phyloP scores from a whole-genome alignment of 2,113 vertebrate genomes.

The Penelope pileata region DNA sequence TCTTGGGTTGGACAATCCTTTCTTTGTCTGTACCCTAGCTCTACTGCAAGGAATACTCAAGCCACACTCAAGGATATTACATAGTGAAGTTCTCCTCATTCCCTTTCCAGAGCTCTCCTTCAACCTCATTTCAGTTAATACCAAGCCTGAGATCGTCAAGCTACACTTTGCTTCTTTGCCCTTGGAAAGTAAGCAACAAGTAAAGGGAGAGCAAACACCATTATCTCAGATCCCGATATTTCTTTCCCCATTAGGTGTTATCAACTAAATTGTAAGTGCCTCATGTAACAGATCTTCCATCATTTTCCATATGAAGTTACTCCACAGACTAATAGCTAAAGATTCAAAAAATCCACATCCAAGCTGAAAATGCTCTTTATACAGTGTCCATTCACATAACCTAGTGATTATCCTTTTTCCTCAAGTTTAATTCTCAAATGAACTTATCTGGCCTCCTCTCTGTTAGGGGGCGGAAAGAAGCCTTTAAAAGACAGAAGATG shows the following conservation, averaged over 20 bases:
- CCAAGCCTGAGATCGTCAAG: background rate
- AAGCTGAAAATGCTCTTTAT: background rate
- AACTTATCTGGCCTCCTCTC: background rate
- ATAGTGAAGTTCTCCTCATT: background rate
- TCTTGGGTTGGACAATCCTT: background rate
- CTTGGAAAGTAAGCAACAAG: background rate
- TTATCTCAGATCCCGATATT: background rate
- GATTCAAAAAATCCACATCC: background rate
- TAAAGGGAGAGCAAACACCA: background rate
- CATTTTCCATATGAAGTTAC: background rate
- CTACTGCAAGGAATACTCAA: background rate
- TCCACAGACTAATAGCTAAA: background rate
- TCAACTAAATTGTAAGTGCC: background rate
- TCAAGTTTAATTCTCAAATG: constrained; percentile 16
- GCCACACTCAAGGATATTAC: background rate
- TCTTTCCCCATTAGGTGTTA: background rate
- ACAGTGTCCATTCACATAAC: background rate
- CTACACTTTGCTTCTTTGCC: background rate
- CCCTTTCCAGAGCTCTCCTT: background rate
- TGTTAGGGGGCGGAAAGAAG: background rate
- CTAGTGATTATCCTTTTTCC: background rate
- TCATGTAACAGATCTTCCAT: background rate
- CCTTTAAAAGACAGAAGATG: constrained; percentile 32
- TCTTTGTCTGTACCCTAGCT: background rate
- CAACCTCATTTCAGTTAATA: background rate